phyloP scores from a whole-genome alignment of 1,140 invertebrate species.

The Gryllus bimaculatus region DNA sequence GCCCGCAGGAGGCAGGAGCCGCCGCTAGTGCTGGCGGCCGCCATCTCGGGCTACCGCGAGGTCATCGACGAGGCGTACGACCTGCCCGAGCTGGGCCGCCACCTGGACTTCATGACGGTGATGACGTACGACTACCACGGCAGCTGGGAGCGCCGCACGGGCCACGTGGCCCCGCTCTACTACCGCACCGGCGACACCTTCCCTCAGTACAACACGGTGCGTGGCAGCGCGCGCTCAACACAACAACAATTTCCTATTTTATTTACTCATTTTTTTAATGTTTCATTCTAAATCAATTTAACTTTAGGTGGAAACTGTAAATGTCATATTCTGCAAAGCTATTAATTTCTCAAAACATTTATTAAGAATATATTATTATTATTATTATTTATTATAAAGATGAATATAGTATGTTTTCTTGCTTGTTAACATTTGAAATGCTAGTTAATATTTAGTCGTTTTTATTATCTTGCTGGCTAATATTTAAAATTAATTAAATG shows the following conservation, averaged over 20 bases:
- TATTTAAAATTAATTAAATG: not conserved
- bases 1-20: constrained; percentile 56
- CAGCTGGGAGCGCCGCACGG: constrained; percentile 68
- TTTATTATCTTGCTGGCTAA: not conserved
- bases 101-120: constrained; percentile 72
- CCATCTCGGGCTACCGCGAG: constrained; percentile 81
- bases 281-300: not conserved
- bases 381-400: not conserved
- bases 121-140: constrained; percentile 88
- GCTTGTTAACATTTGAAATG: not conserved
- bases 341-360: too few relatives aligned
- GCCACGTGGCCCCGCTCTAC: constrained; percentile 73
- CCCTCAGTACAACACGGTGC: constrained; percentile 68
- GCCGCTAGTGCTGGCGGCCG: constrained; percentile 63
- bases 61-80: constrained; percentile 79
- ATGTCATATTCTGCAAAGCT: too few relatives aligned
- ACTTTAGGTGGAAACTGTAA: not conserved
- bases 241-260: too few relatives aligned
- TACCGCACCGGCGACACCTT: constrained; percentile 48
- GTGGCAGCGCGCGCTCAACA: constrained; percentile 29
- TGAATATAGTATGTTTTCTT: not conserved
- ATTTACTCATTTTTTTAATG: not conserved
- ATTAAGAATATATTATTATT: not conserved
- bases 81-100: constrained; percentile 50
- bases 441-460: not conserved